Conservation (phyloP, 35 echinoderm and acorn worm species). For the Eucidaris tribuloides region DNA sequence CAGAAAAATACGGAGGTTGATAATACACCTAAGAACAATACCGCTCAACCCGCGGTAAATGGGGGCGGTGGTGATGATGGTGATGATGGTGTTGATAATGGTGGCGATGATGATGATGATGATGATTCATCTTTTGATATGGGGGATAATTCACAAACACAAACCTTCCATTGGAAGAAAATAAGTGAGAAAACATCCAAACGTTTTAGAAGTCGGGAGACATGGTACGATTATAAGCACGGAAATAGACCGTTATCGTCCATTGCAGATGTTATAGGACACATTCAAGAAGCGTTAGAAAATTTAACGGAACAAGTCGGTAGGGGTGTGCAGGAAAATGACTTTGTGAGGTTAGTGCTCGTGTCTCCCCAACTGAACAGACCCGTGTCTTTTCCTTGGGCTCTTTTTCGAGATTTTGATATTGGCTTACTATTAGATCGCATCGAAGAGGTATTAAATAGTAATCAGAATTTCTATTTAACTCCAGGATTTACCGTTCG, state of each 20-base stretch:
- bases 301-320: not conserved
- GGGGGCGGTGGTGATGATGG: too few relatives aligned
- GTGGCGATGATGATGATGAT: too few relatives aligned
- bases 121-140: too few relatives aligned
- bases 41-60: too few relatives aligned
- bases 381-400: slow-evolving; percentile 3
- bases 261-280: not conserved
- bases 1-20: too few relatives aligned
- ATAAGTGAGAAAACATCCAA: too few relatives aligned
- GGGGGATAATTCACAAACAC: too few relatives aligned
- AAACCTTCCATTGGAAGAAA: too few relatives aligned
- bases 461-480: not conserved
- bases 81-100: too few relatives aligned
- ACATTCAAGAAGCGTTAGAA: not conserved
- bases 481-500: not conserved
- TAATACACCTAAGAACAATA: too few relatives aligned
- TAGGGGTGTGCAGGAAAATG: not conserved
- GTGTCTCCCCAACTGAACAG: not conserved
- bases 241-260: not conserved
- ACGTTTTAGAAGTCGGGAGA: not conserved
- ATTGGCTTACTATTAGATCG: not conserved
- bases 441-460: not conserved
- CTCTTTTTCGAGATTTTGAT: not conserved
- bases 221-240: slow-evolving; percentile 1
- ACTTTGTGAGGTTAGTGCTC: not conserved